Evolutionary conservation across 2,797 vertebrate genomes (phyloP).

Genomic region (Diplodus sargus): DNA sequence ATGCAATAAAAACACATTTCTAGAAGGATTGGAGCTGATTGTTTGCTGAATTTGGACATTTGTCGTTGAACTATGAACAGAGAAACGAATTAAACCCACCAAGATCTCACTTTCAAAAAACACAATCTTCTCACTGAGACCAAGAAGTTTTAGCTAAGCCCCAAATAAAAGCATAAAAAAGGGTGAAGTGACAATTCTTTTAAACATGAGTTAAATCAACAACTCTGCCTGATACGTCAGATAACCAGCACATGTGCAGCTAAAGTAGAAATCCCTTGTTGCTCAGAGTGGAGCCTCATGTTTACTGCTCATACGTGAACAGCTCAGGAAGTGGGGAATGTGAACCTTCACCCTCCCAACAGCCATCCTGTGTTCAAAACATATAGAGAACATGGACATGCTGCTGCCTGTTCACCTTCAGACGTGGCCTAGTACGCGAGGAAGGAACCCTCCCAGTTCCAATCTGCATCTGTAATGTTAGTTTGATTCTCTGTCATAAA

Average conservation of each 20-base stretch:
- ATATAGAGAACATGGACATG: conserved; percentile 29
- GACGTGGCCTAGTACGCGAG: conserved; percentile 24
- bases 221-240: conserved; percentile 7
- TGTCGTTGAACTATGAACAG: neutral
- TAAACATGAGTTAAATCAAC: neutral
- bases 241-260: conserved; percentile 16
- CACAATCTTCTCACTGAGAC: neutral
- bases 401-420: conserved; percentile 40
- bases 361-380: conserved; percentile 15
- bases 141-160: neutral
- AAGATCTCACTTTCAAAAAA: neutral
- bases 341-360: neutral
- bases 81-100: neutral
- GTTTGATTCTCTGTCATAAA: conserved; percentile 9
- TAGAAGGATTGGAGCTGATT: neutral
- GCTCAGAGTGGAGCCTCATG: conserved; percentile 17
- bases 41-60: neutral
- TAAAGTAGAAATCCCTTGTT: conserved; percentile 29
- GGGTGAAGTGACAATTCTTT: neutral
- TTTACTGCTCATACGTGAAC: conserved; percentile 25
- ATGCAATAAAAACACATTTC: conserved; percentile 11
- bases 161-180: conserved; percentile 8
- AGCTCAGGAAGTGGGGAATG: conserved; percentile 5
- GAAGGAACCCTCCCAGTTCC: conserved; percentile 5
- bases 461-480: neutral